Base-by-base conservation (phyloP, 2,797 vertebrate species). In the Eurystomus glaucurus region DNA sequence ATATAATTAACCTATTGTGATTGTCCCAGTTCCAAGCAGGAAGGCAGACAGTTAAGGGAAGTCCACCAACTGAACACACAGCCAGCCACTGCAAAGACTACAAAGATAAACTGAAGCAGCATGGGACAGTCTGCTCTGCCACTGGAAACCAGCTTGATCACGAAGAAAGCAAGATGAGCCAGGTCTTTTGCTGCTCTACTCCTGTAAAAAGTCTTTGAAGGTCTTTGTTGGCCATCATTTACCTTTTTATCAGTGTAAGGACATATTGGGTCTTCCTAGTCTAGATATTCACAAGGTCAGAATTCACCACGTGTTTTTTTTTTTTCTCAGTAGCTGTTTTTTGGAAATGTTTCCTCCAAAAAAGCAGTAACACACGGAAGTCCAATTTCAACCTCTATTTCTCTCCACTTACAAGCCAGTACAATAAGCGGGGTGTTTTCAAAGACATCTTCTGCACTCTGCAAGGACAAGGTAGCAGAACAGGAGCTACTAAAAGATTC, bases 401-500 rank as follows among this genome's bases (percentile, higher is more conserved):
- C 22, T 68, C 37, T 83, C 39, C 45, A 46, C 23, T 85, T 26
- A 10, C 0, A 1, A 91, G 11, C 48, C 39, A 16, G 78, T 74
- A 70, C 25, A 78, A 85, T 62, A 65, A 91, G 50, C 0, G 0
- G 4, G 21, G n/a, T 46, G 22, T 28, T 87, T 66, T 86, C 78
- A 70, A 94, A 78, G 39, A 55, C 37, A 62, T 37, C 29, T 51
- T 85, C 65, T 71, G 14, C 45, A 54, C 48, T 70, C 20, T 0
- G 10, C 41, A 77, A 81, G 81, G 69, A 83, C 60, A 70, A 74
- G 22, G 57, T 5, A 60, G 61, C 15, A 85, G 51, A 72, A 55
- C 35, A 86, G 60, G 22, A 85, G 14, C 33, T 52, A 66, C 58
- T 74, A 78, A 88, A 70, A 85, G 35, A 84, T 88, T 60, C 45